Percentiles rank a stretch among this genome's conserved stretches.
phyloP scores from a whole-genome alignment of 1,140 invertebrate species.

The Temnothorax nylanderi region DNA sequence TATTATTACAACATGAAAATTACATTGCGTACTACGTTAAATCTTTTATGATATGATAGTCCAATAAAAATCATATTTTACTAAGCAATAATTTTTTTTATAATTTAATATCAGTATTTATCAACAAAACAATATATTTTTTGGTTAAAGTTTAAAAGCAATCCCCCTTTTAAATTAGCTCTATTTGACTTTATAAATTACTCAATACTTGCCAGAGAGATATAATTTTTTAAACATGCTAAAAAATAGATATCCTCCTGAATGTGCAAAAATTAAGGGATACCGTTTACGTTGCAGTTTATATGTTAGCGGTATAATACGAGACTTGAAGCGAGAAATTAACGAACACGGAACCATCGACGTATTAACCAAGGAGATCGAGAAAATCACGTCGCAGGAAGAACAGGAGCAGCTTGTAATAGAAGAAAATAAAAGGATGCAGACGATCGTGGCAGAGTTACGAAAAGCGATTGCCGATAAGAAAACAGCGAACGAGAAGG shows the following conservation, averaged over 20 bases:
- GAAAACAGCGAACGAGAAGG: constrained; percentile 54
- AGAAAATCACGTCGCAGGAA: constrained; percentile 58
- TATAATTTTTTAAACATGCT: not conserved
- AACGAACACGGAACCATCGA: constrained; percentile 71
- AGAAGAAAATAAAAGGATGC: constrained; percentile 56
- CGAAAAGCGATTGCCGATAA: constrained; percentile 63
- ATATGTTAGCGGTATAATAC: constrained; percentile 75
- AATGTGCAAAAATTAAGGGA: not conserved
- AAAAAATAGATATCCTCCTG: not conserved
- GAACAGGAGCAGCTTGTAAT: constrained; percentile 69
- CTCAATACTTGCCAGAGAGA: not conserved
- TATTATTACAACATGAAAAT: not conserved
- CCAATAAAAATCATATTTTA: not conserved
- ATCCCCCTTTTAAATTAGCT: not conserved
- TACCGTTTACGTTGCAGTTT: constrained; percentile 66
- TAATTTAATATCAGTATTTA: not conserved
- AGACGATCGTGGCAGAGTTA: constrained; percentile 64
- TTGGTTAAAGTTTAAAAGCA: not conserved
- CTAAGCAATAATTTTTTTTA: not conserved
- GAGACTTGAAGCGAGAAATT: constrained; percentile 74
- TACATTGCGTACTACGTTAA: not conserved
- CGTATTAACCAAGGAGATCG: constrained; percentile 75
- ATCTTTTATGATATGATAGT: not conserved
- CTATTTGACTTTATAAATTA: not conserved
- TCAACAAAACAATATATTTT: not conserved